These are phyloP conservation scores for Drosophila chauvacae DNA, from an alignment of 1,140 invertebrate species.

Conservation along the genomic window DNA sequence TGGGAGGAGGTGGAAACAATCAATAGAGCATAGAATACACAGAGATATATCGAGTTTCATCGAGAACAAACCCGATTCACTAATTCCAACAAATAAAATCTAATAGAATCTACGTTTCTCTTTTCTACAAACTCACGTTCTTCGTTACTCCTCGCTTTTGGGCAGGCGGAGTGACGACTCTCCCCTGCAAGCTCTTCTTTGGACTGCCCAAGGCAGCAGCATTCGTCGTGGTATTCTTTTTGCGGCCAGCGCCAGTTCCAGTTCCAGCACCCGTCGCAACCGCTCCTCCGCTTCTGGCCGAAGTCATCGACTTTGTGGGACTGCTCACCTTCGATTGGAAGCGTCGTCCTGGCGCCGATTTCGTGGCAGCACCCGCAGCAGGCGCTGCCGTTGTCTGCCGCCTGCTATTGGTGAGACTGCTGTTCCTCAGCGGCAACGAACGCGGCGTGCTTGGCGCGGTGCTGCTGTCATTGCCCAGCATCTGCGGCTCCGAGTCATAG, in stretches of 20 bases:
- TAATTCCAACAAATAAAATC: too few relatives aligned
- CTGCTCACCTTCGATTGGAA: background rate
- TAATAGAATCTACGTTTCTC: background rate
- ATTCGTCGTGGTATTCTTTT: background rate
- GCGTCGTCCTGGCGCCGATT: slow-evolving; percentile 1
- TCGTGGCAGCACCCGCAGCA: background rate
- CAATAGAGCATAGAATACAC: slow-evolving; percentile 9
- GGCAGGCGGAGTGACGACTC: background rate
- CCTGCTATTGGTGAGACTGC: slow-evolving; percentile 41
- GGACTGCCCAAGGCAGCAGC: background rate
- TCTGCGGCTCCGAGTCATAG: slow-evolving; percentile 42
- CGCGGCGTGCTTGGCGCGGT: slow-evolving; percentile 33
- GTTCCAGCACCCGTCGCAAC: too few relatives aligned
- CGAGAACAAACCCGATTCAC: background rate
- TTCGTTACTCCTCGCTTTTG: background rate
- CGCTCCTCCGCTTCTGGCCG: background rate
- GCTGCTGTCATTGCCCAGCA: slow-evolving; percentile 20
- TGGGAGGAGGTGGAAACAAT: slow-evolving; percentile 15
- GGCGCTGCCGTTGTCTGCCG: background rate
- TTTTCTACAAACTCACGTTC: background rate
- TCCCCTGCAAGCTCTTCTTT: background rate
- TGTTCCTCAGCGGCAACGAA: slow-evolving; percentile 27
- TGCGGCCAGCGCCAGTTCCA: background rate
- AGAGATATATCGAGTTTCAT: background rate
- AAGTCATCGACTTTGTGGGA: background rate